A percentile compares a stretch with the other conserved stretches of the same genome.
These are phyloP conservation scores for Plutomurus gul DNA, from an alignment of 1,140 invertebrate species.

Conservation along the genomic window DNA sequence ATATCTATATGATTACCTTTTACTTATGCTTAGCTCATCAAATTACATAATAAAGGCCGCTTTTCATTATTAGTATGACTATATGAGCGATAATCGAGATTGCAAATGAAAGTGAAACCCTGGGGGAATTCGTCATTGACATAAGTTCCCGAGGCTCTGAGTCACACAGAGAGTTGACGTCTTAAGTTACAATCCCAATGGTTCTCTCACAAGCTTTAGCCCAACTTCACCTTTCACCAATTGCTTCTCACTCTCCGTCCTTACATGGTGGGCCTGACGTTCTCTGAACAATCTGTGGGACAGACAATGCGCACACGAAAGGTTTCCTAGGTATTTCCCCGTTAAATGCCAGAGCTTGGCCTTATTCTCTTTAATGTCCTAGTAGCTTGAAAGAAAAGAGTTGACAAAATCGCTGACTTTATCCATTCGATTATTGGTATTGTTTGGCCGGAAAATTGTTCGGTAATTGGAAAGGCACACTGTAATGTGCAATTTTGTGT, in stretches of 20 bases:
- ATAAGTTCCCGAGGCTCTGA: not conserved
- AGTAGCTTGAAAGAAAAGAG: not conserved
- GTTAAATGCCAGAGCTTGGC: not conserved
- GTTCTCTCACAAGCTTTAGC: not conserved
- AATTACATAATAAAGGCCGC: too few species aligned
- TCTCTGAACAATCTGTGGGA: too few species aligned
- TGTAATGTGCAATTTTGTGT: slow-evolving; percentile 20
- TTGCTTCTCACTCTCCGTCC: not conserved
- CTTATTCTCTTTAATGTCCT: too few species aligned
- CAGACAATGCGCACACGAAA: too few species aligned
- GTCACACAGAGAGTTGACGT: not conserved
- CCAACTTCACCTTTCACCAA: not conserved
- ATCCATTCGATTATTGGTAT: slow-evolving; percentile 9
- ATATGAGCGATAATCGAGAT: too few species aligned
- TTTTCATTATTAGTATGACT: too few species aligned
- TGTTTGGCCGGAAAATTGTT: slow-evolving; percentile 1
- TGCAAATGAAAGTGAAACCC: not conserved
- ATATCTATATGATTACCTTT: too few species aligned
- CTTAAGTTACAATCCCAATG: not conserved
- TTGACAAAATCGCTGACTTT: not conserved
- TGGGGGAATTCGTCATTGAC: not conserved
- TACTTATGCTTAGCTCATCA: too few species aligned
- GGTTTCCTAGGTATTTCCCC: not conserved
- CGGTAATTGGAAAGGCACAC: slow-evolving; percentile 24
- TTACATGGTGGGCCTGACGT: too few species aligned